Evolutionary conservation across 2,113 vertebrate genomes (phyloP), one percentile per base, ranked within the genome.

Genomic region (Antechinus flavipes): DNA sequence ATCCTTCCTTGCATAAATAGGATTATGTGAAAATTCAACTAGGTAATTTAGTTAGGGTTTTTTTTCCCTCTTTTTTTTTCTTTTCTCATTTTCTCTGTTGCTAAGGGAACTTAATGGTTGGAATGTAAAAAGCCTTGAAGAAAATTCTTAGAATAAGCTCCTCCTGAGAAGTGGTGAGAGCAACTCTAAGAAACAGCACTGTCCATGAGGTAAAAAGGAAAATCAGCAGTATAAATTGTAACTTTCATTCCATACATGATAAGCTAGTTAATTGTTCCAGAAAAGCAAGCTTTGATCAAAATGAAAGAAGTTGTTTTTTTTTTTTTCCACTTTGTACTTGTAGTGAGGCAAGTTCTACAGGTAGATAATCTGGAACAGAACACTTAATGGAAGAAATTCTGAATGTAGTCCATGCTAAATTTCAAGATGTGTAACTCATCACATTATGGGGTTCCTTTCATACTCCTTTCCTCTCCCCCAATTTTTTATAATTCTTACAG

Each of bases 81-180:
- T 42, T 97, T 93, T 96, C 93, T 95, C 91, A 16, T 96, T 96
- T 96, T 95, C 89, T 94, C 95, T 97, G 96, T 98, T 98, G 97
- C 97, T 96, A 94, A 96, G 97, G 97, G 93, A 98, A 93, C 97
- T 97, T 97, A 97, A 98, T 97, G 50, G 92, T 96, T 97, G 95
- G 54, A 93, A 94, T 97, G 93, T 95, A 98, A 98, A 98, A 96
- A 96, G 90, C 93, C 91, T 97, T 91, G 97, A 98, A 98, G 97
- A 22, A 94, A 93, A 94, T 97, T 98, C 97, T 98, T 98, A 94
- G 94, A 98, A 97, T 26, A 90, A 97, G 84, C 55, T 97, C 95
- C 94, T 98, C 93, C 92, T 97, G 90, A 95, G 92, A 55, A 93
- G 30, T 89, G 96, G 94, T 93, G 89, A 42, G 1, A 95, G 96